Conservation (phyloP, 2,797 vertebrate genomes). For the Bryconaethiops microstoma region DNA sequence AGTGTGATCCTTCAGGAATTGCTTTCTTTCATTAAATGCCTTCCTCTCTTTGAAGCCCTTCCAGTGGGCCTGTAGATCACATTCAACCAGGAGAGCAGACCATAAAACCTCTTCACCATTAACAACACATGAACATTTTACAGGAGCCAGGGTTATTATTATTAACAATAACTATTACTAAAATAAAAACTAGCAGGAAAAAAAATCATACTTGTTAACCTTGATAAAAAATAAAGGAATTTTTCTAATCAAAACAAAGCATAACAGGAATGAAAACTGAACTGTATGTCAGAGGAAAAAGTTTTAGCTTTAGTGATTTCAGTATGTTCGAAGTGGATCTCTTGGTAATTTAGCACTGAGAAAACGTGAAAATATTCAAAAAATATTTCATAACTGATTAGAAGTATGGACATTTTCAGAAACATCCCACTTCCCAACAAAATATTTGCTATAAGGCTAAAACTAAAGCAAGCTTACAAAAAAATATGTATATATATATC, state of each 20-base stretch:
- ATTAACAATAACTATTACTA: neutral
- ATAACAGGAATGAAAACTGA: neutral
- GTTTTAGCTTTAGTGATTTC: no score
- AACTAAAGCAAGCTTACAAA: no score
- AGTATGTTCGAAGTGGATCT: no score
- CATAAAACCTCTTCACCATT: neutral
- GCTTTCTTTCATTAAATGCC: constrained; percentile 82
- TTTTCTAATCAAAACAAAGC: neutral
- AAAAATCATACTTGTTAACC: no score
- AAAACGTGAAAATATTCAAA: no score
- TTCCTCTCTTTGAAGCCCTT: constrained; percentile 92
- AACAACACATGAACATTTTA: neutral
- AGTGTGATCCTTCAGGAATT: constrained; percentile 84
- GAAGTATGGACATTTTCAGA: no score
- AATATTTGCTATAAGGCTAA: no score
- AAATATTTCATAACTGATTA: no score
- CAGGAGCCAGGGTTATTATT: neutral
- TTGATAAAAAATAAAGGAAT: neutral
- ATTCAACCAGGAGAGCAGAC: constrained; percentile 3
- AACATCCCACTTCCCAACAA: no score
- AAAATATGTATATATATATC: no score
- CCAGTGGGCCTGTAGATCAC: constrained; percentile 86
- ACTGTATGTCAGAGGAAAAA: neutral
- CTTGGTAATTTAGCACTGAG: no score
- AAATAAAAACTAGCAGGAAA: neutral